Evolutionary conservation across 2,888 invertebrate genomes (phyloP), one percentile per base, ranked within the genome.

Genomic region (Ischnura elegans): DNA sequence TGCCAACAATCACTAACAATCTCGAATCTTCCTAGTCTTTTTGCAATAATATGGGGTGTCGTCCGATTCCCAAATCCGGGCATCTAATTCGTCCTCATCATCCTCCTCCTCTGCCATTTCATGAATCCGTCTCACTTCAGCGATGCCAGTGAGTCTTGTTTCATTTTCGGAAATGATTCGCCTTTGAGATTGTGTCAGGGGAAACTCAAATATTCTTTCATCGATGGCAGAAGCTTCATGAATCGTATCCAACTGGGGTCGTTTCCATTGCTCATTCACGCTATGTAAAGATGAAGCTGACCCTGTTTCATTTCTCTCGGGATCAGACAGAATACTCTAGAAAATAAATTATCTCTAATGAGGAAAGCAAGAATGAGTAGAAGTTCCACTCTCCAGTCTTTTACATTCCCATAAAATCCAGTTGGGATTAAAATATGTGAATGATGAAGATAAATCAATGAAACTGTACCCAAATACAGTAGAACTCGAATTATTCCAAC

Each of bases 161-260:
- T 36, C 8, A 13, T 36, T 76, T 76, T 76, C 76, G 0, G 76
- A 36, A 76, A 76, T 76, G 36, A 76, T 36, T 76, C 36, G 29
- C 25, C 76, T 76, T 16, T 36, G 36, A 2, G 76, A 76, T 76
- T 36, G 29, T 76, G 76, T 10, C 13, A 76, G 76, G 36, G 76
- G 76, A 13, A 36, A 76, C 5, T 76, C 76, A 76, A 76, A 76
- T 36, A 76, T 76, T 76, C 76, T 29, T 76, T 76, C 76, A 76
- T 76, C 76, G 36, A 76, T 76, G 5, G 36, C 6, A 76, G 76
- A 10, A 16, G 25, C 76, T 76, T 76, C 76, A 76, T 76, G 36
- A 76, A 76, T 76, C 10, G 76, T 76, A 76, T 76, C 76, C 13
- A 76, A 36, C 10, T 29, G 8, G 36, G 29, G 36, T 16, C 36